Percentiles rank a stretch among this genome's conserved stretches.
phyloP scores from a whole-genome alignment of 1,140 invertebrate species.

The Bombus vancouverensis region DNA sequence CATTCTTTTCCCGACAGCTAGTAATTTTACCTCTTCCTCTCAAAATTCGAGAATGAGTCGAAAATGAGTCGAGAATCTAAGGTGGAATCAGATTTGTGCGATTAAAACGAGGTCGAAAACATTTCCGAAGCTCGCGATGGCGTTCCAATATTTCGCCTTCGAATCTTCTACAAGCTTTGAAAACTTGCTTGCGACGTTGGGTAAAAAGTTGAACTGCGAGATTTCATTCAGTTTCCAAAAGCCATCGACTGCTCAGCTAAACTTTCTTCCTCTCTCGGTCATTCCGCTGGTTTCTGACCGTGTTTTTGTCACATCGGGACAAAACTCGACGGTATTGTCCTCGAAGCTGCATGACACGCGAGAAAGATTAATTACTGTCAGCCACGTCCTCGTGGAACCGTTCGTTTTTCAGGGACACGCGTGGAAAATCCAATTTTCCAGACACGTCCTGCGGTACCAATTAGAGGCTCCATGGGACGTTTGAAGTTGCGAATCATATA shows the following conservation, averaged over 20 bases:
- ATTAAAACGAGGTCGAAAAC: not conserved
- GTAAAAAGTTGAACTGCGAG: conserved; percentile 17
- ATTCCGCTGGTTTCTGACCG: not conserved
- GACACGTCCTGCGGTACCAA: not conserved
- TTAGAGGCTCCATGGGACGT: conserved; percentile 10
- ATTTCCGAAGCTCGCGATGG: not conserved
- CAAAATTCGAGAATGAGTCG: too few relatives aligned
- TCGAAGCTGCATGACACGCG: not conserved
- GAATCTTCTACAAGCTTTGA: conserved; percentile 20
- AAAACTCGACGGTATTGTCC: conserved; percentile 22
- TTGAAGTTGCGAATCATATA: not conserved
- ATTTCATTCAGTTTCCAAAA: conserved; percentile 31
- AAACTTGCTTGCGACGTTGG: not conserved
- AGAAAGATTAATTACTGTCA: conserved; percentile 45
- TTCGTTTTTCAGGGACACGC: not conserved
- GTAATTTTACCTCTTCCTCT: not conserved
- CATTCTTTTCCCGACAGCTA: not conserved
- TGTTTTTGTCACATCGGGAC: conserved; percentile 31
- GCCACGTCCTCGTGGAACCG: not conserved
- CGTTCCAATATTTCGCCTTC: not conserved
- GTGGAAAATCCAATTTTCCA: conserved; percentile 27
- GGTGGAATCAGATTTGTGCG: not conserved
- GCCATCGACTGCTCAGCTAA: not conserved
- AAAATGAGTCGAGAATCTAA: not conserved
- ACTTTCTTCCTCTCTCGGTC: not conserved